Evolutionary conservation across 2,888 invertebrate genomes (phyloP).

Genomic region (Imbricaverruca yamaguchii): DNA sequence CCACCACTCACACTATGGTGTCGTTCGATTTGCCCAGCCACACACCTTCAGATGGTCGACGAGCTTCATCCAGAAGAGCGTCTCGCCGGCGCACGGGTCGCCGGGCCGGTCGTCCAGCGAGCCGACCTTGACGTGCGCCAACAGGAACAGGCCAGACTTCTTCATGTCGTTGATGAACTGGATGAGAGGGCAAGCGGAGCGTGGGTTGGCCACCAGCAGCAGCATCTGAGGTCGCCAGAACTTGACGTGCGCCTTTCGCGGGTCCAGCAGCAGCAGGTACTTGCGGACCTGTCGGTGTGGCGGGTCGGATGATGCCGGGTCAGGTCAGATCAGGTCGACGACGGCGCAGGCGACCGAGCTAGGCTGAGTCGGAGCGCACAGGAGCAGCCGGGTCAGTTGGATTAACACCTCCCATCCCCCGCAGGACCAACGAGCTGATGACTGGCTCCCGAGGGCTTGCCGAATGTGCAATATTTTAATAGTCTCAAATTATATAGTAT

Average conservation of each 20-base stretch:
- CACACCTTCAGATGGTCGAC: constrained; percentile 84
- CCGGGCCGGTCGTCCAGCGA: constrained; percentile 39
- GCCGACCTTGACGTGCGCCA: constrained; percentile 70
- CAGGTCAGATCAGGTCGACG: neutral
- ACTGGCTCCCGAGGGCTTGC: too few species aligned
- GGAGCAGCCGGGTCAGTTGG: too few species aligned
- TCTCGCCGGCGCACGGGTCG: constrained; percentile 61
- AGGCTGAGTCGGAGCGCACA: too few species aligned
- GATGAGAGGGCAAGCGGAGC: constrained; percentile 82
- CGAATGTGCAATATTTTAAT: too few species aligned
- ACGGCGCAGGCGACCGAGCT: too few species aligned
- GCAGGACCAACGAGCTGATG: too few species aligned
- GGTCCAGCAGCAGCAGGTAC: constrained; percentile 88
- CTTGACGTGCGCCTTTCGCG: constrained; percentile 95
- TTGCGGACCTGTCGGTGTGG: constrained; percentile 64
- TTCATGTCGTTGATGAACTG: constrained; percentile 97
- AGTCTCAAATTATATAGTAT: too few species aligned
- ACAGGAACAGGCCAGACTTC: constrained; percentile 80
- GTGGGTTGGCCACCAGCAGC: constrained; percentile 81
- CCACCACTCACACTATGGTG: too few species aligned
- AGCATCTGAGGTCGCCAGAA: constrained; percentile 98
- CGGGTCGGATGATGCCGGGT: neutral
- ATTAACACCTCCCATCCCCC: too few species aligned
- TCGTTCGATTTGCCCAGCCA: neutral
- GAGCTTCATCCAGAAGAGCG: constrained; percentile 83